Conservation (phyloP, 2,113 vertebrate genomes). For the Phylloscopus trochiloides region DNA sequence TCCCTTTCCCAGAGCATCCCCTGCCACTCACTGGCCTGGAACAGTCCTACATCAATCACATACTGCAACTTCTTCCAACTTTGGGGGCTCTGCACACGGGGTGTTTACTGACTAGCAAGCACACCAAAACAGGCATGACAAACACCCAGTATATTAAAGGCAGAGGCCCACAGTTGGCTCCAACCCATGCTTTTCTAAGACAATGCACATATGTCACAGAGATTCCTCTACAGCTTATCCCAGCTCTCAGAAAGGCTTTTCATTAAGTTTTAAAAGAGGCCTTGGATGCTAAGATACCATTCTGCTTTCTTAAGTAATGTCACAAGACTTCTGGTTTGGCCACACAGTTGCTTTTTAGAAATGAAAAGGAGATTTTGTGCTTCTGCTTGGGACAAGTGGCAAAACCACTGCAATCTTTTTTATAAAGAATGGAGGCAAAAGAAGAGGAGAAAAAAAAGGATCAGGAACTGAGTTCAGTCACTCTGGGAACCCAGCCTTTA, state of each 20-base stretch:
- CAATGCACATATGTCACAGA: conserved; percentile 73
- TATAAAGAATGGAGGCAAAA: not conserved
- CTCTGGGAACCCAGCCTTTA: conserved; percentile 81
- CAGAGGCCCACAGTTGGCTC: conserved; percentile 42
- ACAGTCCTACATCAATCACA: not conserved
- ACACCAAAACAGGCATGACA: conserved; percentile 18
- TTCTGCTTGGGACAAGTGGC: conserved; percentile 78
- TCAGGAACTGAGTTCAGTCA: conserved; percentile 81
- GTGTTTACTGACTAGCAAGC: conserved; percentile 33
- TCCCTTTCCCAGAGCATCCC: not conserved
- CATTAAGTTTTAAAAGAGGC: conserved; percentile 70
- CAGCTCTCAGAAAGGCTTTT: conserved; percentile 72
- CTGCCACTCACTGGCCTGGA: not conserved
- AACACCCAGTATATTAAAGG: conserved; percentile 27
- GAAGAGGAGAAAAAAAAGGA: not conserved
- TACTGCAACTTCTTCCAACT: not conserved
- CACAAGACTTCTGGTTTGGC: conserved; percentile 88
- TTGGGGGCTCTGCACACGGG: not conserved
- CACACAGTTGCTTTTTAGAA: conserved; percentile 81
- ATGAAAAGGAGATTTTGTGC: conserved; percentile 81
- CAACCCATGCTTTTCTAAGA: conserved; percentile 35
- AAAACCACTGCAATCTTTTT: conserved; percentile 38
- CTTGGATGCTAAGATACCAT: conserved; percentile 85
- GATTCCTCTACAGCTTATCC: conserved; percentile 72
- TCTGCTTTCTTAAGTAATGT: conserved; percentile 88